Base-by-base conservation (phyloP, 1,140 invertebrate genomes). In the Hycleus phaleratus region DNA sequence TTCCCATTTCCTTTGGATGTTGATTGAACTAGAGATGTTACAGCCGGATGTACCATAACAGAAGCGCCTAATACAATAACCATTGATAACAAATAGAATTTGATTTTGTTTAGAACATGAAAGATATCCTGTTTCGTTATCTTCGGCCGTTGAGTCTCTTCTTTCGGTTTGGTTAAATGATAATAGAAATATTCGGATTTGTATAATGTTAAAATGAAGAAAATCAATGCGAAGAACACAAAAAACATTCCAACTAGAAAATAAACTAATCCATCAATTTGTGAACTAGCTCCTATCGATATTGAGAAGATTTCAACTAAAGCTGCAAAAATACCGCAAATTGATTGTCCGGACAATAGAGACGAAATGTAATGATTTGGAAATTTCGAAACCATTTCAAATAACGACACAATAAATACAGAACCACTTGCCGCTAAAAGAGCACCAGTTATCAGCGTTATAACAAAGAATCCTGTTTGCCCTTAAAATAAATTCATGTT, bases 1-100 rank as follows among this genome's bases (percentile, higher is more conserved):
- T 25, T 44, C 3, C 47, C 57, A 48, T 46, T 49, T 38, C 51
- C 57, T 38, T 52, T 46, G 1, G 32, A 38, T 25, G 42, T 18
- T 3, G 57, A 60, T 9, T 26, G 8, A 11, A 60, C 46, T 38
- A 46, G 42, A 1, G 57, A 38, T 7, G 58, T 56, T 26, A 60
- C 39, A 4, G 25, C 53, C n/a, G 53, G 58, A 46, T 56, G 46
- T 26, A 56, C 10, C 40, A 56, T 56, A n/a, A 26, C 38, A 7
- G 44, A 50, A 3, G 10, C 42, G 2, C 40, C 53, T 26, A 50
- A 38, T 40, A 47, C 47, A 2, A 50, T 3, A 8, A 56, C 7
- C 46, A 60, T 50, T 4, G 53, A 56, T 6, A 32, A 9, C 12
- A 56, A 43, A 25, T 45, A 25, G 11, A 56, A 51, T 10, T 42